Conservation (phyloP, 2,888 invertebrate genomes). For the Diploptera punctata region DNA sequence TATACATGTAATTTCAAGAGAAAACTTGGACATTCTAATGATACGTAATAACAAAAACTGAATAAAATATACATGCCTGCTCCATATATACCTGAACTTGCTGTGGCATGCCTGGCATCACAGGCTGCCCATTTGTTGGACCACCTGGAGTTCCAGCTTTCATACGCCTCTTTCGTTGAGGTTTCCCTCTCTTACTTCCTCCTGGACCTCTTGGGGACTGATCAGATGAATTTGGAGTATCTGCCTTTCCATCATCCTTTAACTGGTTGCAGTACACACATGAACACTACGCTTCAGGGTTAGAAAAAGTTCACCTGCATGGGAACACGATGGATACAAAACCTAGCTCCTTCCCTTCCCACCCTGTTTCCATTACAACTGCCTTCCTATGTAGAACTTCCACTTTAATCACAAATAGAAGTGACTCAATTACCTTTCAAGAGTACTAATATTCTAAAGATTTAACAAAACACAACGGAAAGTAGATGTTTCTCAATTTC, state of each 20-base stretch:
- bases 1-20: no score
- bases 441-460: no score
- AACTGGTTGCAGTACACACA: conserved; percentile 56
- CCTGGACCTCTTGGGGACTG: conserved; percentile 67
- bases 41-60: no score
- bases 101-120: conserved; percentile 41
- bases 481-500: no score
- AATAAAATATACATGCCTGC: conserved; percentile 9
- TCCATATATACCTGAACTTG: conserved; percentile 42
- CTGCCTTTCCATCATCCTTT: conserved; percentile 64
- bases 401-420: no score
- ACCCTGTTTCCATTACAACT: no score
- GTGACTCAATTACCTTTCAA: no score
- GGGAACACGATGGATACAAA: conserved; percentile 20
- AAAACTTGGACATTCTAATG: no score
- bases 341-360: not conserved
- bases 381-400: no score
- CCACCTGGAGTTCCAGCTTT: conserved; percentile 51
- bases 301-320: conserved; percentile 33
- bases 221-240: conserved; percentile 68
- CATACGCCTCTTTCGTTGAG: conserved; percentile 60
- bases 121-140: conserved; percentile 47
- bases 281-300: conserved; percentile 49
- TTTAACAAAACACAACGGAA: no score
- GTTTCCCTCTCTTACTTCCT: conserved; percentile 44